Percentiles rank a stretch among this genome's conserved stretches.
These are phyloP conservation scores for Tragelaphus scriptus DNA, from an alignment of 2,113 vertebrate genomes.

Conservation along the genomic window DNA sequence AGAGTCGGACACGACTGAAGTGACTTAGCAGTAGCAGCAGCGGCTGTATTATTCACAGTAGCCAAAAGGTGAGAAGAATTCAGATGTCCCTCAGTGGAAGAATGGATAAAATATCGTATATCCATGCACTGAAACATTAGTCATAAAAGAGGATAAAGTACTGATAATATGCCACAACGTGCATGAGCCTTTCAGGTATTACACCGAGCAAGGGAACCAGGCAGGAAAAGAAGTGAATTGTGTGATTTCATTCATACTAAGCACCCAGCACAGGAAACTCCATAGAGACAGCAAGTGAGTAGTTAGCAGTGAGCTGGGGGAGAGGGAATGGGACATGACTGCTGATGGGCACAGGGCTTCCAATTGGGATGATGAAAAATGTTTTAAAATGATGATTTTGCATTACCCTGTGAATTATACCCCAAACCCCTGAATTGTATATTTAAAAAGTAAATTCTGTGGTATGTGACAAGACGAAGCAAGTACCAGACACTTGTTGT, in stretches of 20 bases:
- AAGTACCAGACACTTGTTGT: not conserved
- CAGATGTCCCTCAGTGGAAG: not conserved
- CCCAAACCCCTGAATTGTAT: too few species aligned
- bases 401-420: not conserved
- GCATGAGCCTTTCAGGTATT: not conserved
- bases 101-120: too few species aligned
- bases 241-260: not conserved
- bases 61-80: not conserved
- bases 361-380: not conserved
- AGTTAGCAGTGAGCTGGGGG: not conserved
- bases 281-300: not conserved
- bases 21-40: too few species aligned
- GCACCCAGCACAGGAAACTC: not conserved
- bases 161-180: fast-evolving
- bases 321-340: not conserved
- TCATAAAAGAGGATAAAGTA: not conserved
- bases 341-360: not conserved
- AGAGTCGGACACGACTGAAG: too few species aligned
- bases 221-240: fast-evolving
- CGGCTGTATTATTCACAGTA: not conserved
- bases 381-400: not conserved
- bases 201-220: not conserved
- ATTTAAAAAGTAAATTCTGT: not conserved
- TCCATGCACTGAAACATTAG: not conserved
- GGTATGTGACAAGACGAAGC: not conserved